These are phyloP conservation scores for Diabrotica balteata DNA, from an alignment of 2,888 invertebrate genomes.

Conservation along the genomic window DNA sequence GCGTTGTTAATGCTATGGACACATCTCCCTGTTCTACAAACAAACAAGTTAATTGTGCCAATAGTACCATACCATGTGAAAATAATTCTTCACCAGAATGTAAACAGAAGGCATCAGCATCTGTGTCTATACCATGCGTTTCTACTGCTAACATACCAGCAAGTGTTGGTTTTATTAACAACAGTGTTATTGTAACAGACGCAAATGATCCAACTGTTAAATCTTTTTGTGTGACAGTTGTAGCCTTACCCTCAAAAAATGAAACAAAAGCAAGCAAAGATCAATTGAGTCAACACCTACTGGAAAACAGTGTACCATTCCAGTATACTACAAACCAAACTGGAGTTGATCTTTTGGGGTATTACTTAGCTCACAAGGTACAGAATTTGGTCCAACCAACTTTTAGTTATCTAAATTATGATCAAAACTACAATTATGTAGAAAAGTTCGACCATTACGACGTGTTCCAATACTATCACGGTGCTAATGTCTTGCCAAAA, in stretches of 20 bases:
- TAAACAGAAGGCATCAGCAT: conserved; percentile 43
- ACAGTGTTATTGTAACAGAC: conserved; percentile 39
- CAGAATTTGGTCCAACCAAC: conserved; percentile 22
- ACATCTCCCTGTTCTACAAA: conserved; percentile 52
- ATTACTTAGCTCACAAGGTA: conserved; percentile 22
- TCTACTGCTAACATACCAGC: conserved; percentile 50
- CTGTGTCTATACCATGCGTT: conserved; percentile 52
- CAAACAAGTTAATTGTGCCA: conserved; percentile 49
- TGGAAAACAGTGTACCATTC: conserved; percentile 7
- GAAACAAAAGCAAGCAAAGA: conserved; percentile 15
- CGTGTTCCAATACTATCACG: conserved; percentile 26
- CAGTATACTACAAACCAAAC: conserved; percentile 28
- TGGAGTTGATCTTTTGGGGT: conserved; percentile 24
- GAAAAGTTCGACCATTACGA: conserved; percentile 29
- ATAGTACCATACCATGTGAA: conserved; percentile 52
- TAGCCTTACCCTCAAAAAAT: conserved; percentile 23
- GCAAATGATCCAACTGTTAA: conserved; percentile 24
- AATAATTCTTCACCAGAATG: conserved; percentile 50
- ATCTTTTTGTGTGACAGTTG: conserved; percentile 20
- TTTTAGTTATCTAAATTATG: conserved; percentile 25
- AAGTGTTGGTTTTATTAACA: conserved; percentile 45
- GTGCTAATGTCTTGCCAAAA: conserved; percentile 14
- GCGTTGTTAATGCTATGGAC: conserved; percentile 51
- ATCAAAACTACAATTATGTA: conserved; percentile 15
- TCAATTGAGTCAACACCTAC: neutral